Base-by-base conservation (phyloP, 2,888 invertebrate species). In the Taphrorychus bicolor region DNA sequence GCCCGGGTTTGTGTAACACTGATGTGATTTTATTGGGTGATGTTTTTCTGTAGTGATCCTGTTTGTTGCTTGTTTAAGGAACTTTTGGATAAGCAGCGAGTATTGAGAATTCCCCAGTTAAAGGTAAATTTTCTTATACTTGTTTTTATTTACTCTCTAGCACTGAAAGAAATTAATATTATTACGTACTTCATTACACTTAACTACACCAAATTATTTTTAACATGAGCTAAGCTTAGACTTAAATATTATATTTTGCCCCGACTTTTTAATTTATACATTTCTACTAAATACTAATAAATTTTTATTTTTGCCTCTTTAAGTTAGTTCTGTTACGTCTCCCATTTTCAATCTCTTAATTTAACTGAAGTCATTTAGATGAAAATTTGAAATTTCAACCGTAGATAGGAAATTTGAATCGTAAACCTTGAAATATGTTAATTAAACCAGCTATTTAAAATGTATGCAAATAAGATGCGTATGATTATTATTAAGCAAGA, bases 391-490 rank as follows among this genome's bases (percentile, higher is more conserved):
- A 57, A 56, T 56, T 66, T 58, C 32, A 42, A 61, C 42, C 51
- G 42, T 59, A n/a, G n/a, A 24, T 59, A 54, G 66, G 59, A 64
- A 64, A 64, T 57, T 52, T 49, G 59, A 66, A 32, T 23, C 58
- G 16, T 4, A 56, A 48, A 61, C 66, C 66, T 66, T 66, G 61
- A 61, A 41, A 53, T 40, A 56, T 61, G 66, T 61, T 66, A 66
- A 66, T 66, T 66, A 61, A 59, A 49, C 42, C 23, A 24, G 54
- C 56, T 67, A 67, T 67, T 67, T 54, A 67, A 63, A 57, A 48
- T 67, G 49, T 67, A 67, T 67, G 67, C 54, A 63, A 67, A 67
- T 63, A 62, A 49, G 40, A n/a, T 57, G 41, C 52, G 3, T 57
- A 60, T 56, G 61, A 56, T 57, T 57, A 61, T 57, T 40, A 56